These are phyloP conservation scores for Pituophis catenifer DNA, from an alignment of 2,113 vertebrate genomes.

Conservation along the genomic window DNA sequence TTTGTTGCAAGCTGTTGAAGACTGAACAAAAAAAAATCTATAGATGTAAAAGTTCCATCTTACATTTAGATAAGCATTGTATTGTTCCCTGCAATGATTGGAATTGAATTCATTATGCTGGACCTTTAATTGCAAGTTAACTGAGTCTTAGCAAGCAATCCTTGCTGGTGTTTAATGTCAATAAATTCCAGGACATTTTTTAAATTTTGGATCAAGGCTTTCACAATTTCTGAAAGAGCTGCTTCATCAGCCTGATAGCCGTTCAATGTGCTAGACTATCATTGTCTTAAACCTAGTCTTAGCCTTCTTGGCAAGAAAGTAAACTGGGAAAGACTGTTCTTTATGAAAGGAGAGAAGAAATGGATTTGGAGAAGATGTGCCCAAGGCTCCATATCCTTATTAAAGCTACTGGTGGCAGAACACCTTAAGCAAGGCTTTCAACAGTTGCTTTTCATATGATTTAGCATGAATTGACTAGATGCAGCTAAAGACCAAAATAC, in stretches of 20 bases:
- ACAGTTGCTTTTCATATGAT: neutral
- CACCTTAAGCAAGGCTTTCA: neutral
- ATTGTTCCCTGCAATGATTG: neutral
- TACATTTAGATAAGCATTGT: neutral
- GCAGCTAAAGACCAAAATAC: neutral
- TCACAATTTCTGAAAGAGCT: fast-evolving
- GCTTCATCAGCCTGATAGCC: neutral
- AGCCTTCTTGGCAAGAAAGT: neutral
- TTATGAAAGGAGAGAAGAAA: fast-evolving
- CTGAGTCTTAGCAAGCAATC: neutral
- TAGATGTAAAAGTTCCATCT: neutral
- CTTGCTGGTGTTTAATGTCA: neutral
- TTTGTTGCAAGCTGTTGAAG: neutral
- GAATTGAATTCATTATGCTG: constrained; percentile 6
- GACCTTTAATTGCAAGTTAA: constrained; percentile 1
- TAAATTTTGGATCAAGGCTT: neutral
- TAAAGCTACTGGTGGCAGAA: neutral
- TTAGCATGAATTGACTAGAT: neutral
- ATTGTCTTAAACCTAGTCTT: neutral
- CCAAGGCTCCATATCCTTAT: neutral
- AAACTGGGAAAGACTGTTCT: neutral
- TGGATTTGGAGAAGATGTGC: neutral
- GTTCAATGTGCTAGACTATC: neutral
- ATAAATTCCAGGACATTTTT: neutral
- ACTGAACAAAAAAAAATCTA: neutral